Base-by-base conservation (phyloP, 2,113 vertebrate genomes). In the Heterochromis multidens region DNA sequence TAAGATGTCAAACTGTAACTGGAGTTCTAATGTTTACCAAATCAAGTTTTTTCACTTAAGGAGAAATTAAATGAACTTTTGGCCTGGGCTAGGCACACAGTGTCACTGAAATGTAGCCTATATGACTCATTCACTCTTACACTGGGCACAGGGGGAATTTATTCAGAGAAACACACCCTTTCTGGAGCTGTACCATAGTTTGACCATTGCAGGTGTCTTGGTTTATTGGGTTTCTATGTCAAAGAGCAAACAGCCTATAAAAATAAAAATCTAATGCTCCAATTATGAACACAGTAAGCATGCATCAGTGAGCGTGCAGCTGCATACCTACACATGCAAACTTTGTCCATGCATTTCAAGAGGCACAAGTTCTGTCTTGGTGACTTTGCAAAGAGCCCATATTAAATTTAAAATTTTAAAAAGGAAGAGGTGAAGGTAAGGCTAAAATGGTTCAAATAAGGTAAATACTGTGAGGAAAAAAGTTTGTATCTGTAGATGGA, bases 1-100 rank as follows among this genome's bases (percentile, higher is more conserved):
- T 88, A 85, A 85, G 67, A 77, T 57, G 89, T 89, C 59, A 90
- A 82, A 81, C 46, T 77, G 19, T 46, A 88, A 82, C 25, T 37
- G 29, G 23, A 57, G 54, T 74, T 82, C 33, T n/a, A 8, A 49
- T 88, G 82, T 83, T 89, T 89, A 89, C 62, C 63, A 27, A 81
- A 82, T 90, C 79, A 92, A 77, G 25, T 89, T 93, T 85, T 86
- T 76, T 63, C 65, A 89, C 63, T 87, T 62, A 63, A 58, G 25
- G 35, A 84, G 37, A 90, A 91, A 88, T 84, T 65, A 81, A 87
- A 74, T 86, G 11, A 92, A 92, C 87, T 87, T 83, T 89, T 92
- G 81, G 81, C 83, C 59, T 23, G 13, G 25, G 31, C 33, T 40
- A 52, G 33, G 52, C 67, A 21, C 25, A 58, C 49, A 72, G 43